phyloP scores from a whole-genome alignment of 2,113 vertebrate species.

The Neoarius graeffei region DNA sequence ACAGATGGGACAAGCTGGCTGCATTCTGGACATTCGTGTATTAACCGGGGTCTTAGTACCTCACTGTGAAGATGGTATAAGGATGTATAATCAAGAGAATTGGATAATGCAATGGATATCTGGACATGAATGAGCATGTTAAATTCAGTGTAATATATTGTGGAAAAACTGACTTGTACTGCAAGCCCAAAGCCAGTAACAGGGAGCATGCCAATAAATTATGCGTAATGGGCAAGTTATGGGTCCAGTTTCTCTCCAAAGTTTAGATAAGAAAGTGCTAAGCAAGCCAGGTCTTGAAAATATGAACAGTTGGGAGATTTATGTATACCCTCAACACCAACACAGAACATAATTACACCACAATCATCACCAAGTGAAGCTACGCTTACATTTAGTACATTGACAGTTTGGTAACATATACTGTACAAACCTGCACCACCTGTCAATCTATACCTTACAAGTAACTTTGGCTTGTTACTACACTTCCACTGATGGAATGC shows the following conservation, averaged over 20 bases:
- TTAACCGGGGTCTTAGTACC: conserved; percentile 11
- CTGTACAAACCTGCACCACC: conserved; percentile 61
- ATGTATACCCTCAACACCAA: neutral
- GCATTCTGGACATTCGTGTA: conserved; percentile 16
- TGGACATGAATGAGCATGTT: neutral
- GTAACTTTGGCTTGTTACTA: conserved; percentile 66
- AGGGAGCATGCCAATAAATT: neutral
- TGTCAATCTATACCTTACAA: conserved; percentile 66
- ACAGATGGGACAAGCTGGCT: conserved; percentile 56
- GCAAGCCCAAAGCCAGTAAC: neutral
- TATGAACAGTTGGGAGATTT: conserved; percentile 18
- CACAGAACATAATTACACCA: conserved; percentile 14
- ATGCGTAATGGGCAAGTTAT: neutral
- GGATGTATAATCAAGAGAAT: neutral
- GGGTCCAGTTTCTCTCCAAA: neutral
- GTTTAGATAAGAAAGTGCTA: neutral
- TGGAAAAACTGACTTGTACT: neutral
- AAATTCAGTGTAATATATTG: neutral
- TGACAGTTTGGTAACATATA: conserved; percentile 57
- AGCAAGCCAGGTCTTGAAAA: neutral
- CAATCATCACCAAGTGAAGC: neutral
- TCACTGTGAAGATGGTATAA: conserved; percentile 17
- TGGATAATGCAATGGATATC: neutral
- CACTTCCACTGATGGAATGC: conserved; percentile 65
- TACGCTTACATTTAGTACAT: conserved; percentile 59